Percentiles rank a stretch among this genome's conserved stretches.
Evolutionary conservation across 2,113 vertebrate species (phyloP).

Genomic region (Eonycteris spelaea): DNA sequence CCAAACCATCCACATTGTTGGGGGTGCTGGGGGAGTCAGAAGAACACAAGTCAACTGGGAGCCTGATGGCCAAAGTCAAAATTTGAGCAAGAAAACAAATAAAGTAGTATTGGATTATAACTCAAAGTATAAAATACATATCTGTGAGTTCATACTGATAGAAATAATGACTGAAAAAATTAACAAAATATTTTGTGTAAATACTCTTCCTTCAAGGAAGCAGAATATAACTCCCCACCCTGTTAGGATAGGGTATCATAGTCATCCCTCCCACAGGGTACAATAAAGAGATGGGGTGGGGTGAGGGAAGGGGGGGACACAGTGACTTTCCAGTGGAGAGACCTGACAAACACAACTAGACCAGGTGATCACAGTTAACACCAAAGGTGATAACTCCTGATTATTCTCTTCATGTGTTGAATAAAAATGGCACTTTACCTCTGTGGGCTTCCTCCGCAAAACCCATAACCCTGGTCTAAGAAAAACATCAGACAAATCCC

Average conservation of each 20-base stretch:
- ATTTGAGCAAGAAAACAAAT: neutral
- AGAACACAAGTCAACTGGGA: neutral
- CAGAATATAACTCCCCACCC: neutral
- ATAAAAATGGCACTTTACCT: neutral
- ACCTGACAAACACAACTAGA: neutral
- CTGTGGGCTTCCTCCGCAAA: neutral
- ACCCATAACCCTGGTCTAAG: neutral
- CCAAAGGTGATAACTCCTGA: neutral
- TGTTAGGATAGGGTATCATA: neutral
- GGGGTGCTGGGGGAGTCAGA: neutral
- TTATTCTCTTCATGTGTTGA: neutral
- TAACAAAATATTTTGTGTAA: neutral
- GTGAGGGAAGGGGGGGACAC: neutral
- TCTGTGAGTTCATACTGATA: neutral
- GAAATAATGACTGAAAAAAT: constrained; percentile 8
- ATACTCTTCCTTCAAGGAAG: neutral
- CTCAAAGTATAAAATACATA: neutral
- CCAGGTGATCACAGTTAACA: neutral
- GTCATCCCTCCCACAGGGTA: neutral
- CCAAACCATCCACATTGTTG: neutral
- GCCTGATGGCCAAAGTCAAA: neutral
- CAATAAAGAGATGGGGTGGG: neutral
- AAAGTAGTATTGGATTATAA: neutral
- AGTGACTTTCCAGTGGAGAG: neutral
- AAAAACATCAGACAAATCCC: constrained; percentile 26